These are phyloP conservation scores for Mongoloraphidia duomilia DNA, from an alignment of 2,888 invertebrate genomes.

Conservation along the genomic window DNA sequence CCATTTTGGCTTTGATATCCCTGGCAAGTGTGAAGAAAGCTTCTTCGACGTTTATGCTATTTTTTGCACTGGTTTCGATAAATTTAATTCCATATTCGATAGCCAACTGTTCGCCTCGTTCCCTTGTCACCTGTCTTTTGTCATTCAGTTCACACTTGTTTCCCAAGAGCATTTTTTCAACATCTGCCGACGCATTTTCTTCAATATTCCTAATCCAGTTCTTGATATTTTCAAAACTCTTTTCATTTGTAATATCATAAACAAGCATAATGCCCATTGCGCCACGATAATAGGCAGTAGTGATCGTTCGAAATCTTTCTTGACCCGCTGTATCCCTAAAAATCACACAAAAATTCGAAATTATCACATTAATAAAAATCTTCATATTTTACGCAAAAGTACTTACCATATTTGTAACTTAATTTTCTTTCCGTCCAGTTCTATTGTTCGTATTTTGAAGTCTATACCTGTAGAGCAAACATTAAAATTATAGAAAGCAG, in stretches of 20 bases:
- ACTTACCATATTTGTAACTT: conserved; percentile 97
- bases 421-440: conserved; percentile 95
- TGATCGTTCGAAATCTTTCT: conserved; percentile 96
- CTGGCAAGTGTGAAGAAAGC: conserved; percentile 95
- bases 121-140: conserved; percentile 89
- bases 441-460: conserved; percentile 98
- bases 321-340: conserved; percentile 97
- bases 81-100: conserved; percentile 98
- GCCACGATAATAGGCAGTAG: conserved; percentile 98
- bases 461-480: conserved; percentile 71
- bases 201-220: conserved; percentile 99
- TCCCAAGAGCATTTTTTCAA: conserved; percentile 97
- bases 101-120: conserved; percentile 92
- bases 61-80: conserved; percentile 98
- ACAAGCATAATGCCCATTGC: conserved; percentile 99
- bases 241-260: conserved; percentile 98
- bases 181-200: conserved; percentile 97
- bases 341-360: conserved; percentile 8
- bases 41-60: conserved; percentile 93
- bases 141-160: conserved; percentile 98
- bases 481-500: conserved; percentile 12
- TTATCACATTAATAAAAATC: neutral
- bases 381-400: conserved; percentile 6
- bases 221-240: conserved; percentile 97
- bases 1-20: conserved; percentile 97